phyloP scores from a whole-genome alignment of 53 echinoderm and acorn worm genomes.

The Pentamera pediparva region DNA sequence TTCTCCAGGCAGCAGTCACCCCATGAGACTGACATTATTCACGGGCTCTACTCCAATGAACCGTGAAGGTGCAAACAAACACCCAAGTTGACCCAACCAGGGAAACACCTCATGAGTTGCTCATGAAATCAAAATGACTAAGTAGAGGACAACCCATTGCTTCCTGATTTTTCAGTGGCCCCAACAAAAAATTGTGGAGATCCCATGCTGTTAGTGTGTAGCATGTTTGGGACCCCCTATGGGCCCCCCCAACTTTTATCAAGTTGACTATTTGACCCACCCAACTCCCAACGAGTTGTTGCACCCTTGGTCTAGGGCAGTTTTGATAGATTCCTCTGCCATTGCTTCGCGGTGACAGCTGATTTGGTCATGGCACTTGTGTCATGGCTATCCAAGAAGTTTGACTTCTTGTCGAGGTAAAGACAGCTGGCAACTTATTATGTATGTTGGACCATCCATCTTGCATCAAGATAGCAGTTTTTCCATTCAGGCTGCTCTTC shows the following conservation, averaged over 20 bases:
- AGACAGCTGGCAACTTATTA: neutral
- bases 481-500: constrained; percentile 14
- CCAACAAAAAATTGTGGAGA: too few relatives aligned
- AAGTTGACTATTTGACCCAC: too few relatives aligned
- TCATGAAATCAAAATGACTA: neutral
- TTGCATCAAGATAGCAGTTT: constrained; percentile 1
- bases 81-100: too few relatives aligned
- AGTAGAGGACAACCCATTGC: constrained; percentile 5
- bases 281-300: too few relatives aligned
- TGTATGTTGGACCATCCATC: constrained; percentile 18
- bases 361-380: constrained; percentile 9
- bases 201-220: too few relatives aligned
- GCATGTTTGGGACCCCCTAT: too few relatives aligned
- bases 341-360: neutral
- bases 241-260: too few relatives aligned
- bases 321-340: neutral
- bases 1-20: too few relatives aligned
- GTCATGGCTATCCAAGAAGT: constrained; percentile 4
- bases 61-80: too few relatives aligned
- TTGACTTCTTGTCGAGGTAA: neutral
- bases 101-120: too few relatives aligned
- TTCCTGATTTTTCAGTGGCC: neutral
- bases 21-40: too few relatives aligned
- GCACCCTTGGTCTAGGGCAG: neutral
- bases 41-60: too few relatives aligned